phyloP scores from a whole-genome alignment of 2,888 invertebrate species.

The Aquatica leii region DNA sequence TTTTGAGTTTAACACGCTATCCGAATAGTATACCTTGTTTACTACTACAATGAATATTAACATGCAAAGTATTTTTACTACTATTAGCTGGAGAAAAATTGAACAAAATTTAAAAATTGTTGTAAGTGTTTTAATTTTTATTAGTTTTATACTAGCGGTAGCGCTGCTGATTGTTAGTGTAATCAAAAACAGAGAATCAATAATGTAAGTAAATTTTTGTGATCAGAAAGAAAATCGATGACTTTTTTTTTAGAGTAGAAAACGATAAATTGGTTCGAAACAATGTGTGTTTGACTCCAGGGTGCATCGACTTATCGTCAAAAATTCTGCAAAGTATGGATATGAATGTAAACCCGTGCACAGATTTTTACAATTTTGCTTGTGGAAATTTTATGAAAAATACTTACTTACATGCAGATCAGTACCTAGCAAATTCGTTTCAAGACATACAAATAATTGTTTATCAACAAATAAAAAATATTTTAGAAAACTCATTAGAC shows the following conservation, averaged over 20 bases:
- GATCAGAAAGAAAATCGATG: not conserved
- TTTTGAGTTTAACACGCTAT: too few species aligned
- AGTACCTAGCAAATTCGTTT: constrained; percentile 9
- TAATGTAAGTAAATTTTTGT: not conserved
- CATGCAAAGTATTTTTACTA: too few species aligned
- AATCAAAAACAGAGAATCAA: not conserved
- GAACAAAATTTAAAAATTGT: too few species aligned
- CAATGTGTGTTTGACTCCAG: constrained; percentile 62
- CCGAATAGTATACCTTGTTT: too few species aligned
- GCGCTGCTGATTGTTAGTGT: too few species aligned
- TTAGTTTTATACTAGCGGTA: not conserved
- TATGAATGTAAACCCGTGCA: constrained; percentile 73
- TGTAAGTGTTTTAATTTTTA: not conserved
- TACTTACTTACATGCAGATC: constrained; percentile 16
- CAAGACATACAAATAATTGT: not conserved
- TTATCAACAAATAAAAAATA: constrained; percentile 4
- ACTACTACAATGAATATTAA: too few species aligned
- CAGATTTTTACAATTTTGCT: constrained; percentile 22
- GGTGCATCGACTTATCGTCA: constrained; percentile 79
- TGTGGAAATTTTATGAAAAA: constrained; percentile 24
- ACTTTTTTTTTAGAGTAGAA: not conserved
- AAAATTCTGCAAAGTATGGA: constrained; percentile 73
- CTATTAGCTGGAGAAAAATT: too few species aligned
- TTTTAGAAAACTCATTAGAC: constrained; percentile 7
- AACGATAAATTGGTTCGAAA: not conserved